These are phyloP conservation scores for Sarcophaga peregrina DNA, from an alignment of 1,140 invertebrate genomes.

Conservation along the genomic window DNA sequence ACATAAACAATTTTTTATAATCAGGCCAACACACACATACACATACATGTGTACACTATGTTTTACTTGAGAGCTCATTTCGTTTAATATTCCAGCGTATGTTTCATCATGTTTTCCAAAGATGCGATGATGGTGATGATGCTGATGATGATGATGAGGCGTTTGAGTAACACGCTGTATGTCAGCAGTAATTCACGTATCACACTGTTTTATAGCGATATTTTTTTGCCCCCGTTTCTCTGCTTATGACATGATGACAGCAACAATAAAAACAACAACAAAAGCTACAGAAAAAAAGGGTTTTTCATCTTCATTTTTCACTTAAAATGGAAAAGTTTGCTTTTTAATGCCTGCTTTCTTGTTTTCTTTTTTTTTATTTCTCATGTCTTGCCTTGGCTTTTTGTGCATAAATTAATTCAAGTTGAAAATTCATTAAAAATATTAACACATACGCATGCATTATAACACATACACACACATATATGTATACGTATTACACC, in stretches of 20 bases:
- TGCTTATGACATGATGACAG: conserved; percentile 22
- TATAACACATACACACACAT: conserved; percentile 33
- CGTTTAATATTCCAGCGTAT: neutral
- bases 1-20: conserved; percentile 12
- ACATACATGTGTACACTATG: neutral
- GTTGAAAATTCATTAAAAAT: conserved; percentile 64
- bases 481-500: conserved; percentile 38
- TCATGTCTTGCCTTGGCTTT: conserved; percentile 10
- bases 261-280: neutral
- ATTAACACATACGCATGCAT: conserved; percentile 53
- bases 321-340: conserved; percentile 46
- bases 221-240: too few relatives aligned
- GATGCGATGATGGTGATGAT: neutral
- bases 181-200: neutral
- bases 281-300: conserved; percentile 37
- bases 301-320: conserved; percentile 60
- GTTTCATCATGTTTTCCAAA: neutral
- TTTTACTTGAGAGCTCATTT: neutral
- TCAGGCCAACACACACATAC: conserved; percentile 35
- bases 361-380: neutral
- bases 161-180: neutral
- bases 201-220: too few relatives aligned
- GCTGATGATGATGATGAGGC: neutral
- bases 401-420: conserved; percentile 54
- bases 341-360: conserved; percentile 53